These are phyloP conservation scores for Patiria pectinifera DNA, from an alignment of 53 echinoderm and acorn worm genomes.

Conservation along the genomic window DNA sequence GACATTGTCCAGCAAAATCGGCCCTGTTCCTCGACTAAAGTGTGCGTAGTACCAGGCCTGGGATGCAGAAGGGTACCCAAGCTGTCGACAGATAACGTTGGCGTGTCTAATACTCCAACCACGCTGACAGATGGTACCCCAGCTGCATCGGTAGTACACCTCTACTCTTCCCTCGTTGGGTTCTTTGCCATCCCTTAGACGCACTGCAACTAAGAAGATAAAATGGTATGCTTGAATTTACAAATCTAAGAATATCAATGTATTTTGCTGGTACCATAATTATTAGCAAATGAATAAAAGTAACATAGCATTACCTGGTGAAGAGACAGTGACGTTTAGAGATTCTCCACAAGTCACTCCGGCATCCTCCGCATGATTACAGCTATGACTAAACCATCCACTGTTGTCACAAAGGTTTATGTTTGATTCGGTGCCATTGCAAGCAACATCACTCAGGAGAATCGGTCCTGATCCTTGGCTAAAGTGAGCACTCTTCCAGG, in stretches of 20 bases:
- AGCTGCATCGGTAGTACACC: neutral
- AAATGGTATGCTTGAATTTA: no score
- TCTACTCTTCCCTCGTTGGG: conserved; percentile 4
- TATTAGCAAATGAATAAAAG: neutral
- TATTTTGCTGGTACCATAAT: no score
- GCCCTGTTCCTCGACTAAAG: neutral
- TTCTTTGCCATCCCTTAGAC: neutral
- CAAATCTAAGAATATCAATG: no score
- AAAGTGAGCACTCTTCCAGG: conserved; percentile 1
- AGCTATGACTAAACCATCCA: neutral
- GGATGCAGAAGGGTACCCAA: neutral
- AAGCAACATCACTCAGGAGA: neutral
- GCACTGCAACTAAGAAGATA: neutral
- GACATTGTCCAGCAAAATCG: neutral
- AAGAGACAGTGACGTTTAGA: neutral
- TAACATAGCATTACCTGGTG: neutral
- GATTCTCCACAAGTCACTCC: conserved; percentile 10
- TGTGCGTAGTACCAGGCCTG: neutral
- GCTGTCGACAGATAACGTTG: conserved; percentile 9
- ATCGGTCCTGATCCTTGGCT: conserved; percentile 5
- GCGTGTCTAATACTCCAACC: neutral
- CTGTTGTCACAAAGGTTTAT: neutral
- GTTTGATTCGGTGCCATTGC: neutral
- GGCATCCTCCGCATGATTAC: neutral
- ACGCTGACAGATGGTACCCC: neutral